Evolutionary conservation across 2,888 invertebrate species (phyloP), one percentile per base, ranked within the genome.

Genomic region (Meteorus colon): DNA sequence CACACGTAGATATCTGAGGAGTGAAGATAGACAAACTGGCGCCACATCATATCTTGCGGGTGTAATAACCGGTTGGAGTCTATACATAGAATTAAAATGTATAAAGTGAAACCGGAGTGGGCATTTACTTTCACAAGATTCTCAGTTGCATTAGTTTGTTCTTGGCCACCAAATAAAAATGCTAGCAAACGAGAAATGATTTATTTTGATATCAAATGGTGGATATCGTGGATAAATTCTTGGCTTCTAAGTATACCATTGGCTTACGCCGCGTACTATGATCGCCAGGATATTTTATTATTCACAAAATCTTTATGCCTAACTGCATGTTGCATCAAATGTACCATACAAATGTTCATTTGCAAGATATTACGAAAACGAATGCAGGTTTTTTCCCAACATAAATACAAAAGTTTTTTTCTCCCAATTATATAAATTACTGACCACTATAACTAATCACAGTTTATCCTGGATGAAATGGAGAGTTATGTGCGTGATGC

Each of bases 401-500:
- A 67, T 19, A 59, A 41, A 24, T 45, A 29, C 16, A 41, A 1
- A 14, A 55, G n/a, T 8, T 24, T 70, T 73, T 45, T 62, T n/a
- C 29, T 16, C n/a, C 24, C 41, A 2, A 2, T 59, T 45, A 16
- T 27, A 37, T 27, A 63, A 31, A 1, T 10, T 27, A 48, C 29
- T 66, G 65, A 71, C 68, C 16, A 51, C n/a, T 45, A 16, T 31
- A 73, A 34, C n/a, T 67, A n/a, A 27, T 29, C 14, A 24, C 76
- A 81, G 81, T 75, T 71, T 62, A 70, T 81, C 19, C 73, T 79
- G 14, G 70, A 73, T 14, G 59, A 74, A 60, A 41, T 80, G 14
- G 74, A 75, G 31, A 62, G 71, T 29, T 79, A 78, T 62, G n/a
- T 80, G 10, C 75, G 29, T 14, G 63, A 27, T 41, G 78, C 79